Percentiles rank a stretch among this genome's conserved stretches.
These are phyloP conservation scores for Chrysolina americana DNA, from an alignment of 2,888 invertebrate genomes.

Conservation along the genomic window DNA sequence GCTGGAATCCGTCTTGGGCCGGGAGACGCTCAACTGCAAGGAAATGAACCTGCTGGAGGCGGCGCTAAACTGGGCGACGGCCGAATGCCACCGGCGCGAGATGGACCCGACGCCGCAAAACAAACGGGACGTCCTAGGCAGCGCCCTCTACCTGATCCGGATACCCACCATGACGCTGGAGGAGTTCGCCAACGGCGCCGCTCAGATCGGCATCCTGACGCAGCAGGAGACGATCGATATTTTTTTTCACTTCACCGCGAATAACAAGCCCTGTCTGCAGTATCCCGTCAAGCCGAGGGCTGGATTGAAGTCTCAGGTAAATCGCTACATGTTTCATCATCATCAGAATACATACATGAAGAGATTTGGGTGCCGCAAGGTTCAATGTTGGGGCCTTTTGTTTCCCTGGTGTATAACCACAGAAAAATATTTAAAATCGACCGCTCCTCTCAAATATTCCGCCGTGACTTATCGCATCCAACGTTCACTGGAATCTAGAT, in stretches of 20 bases:
- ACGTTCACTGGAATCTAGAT: too few relatives aligned
- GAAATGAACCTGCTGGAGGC: slow-evolving; percentile 94
- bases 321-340: neutral
- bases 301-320: slow-evolving; percentile 90
- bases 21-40: slow-evolving; percentile 95
- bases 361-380: too few relatives aligned
- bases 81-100: slow-evolving; percentile 89
- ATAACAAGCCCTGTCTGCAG: slow-evolving; percentile 85
- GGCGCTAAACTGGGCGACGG: slow-evolving; percentile 92
- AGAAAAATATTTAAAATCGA: too few relatives aligned
- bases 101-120: slow-evolving; percentile 87
- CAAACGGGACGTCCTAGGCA: slow-evolving; percentile 81
- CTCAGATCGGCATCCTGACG: slow-evolving; percentile 92
- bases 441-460: too few relatives aligned
- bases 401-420: too few relatives aligned
- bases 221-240: slow-evolving; percentile 95
- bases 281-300: slow-evolving; percentile 88
- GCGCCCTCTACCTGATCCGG: slow-evolving; percentile 88
- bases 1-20: slow-evolving; percentile 89
- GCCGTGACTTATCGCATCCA: too few relatives aligned
- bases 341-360: neutral
- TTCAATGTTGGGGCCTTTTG: too few relatives aligned
- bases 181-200: slow-evolving; percentile 95
- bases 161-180: slow-evolving; percentile 95
- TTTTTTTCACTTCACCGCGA: slow-evolving; percentile 95